phyloP scores from a whole-genome alignment of 2,113 vertebrate genomes.

The Pardalotus punctatus region DNA sequence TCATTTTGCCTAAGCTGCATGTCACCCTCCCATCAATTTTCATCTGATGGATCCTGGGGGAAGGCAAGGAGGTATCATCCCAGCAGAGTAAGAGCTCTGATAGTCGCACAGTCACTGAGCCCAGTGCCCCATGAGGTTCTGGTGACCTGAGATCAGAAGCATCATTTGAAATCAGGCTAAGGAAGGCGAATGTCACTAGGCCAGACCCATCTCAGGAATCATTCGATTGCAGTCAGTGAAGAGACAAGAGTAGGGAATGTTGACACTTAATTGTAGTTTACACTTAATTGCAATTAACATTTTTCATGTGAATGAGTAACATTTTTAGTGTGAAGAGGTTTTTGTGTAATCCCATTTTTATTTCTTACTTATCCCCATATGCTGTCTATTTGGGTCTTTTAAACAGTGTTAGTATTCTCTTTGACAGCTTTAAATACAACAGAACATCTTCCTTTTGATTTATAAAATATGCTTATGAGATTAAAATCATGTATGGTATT shows the following conservation, averaged over 20 bases:
- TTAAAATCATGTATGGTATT: neutral
- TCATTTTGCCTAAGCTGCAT: neutral
- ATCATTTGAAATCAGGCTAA: neutral
- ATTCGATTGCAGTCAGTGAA: neutral
- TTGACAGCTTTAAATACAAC: conserved; percentile 10
- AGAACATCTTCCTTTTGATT: conserved; percentile 27
- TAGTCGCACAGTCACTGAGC: neutral
- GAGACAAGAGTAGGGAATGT: neutral
- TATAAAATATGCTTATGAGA: conserved; percentile 51
- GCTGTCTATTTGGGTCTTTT: conserved; percentile 16
- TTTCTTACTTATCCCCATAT: neutral
- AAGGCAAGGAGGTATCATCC: neutral
- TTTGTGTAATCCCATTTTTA: conserved; percentile 3
- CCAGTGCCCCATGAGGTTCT: neutral
- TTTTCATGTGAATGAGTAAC: neutral
- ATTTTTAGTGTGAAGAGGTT: neutral
- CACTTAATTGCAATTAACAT: neutral
- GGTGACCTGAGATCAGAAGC: neutral
- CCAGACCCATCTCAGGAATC: neutral
- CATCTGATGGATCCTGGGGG: neutral
- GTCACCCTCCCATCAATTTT: neutral
- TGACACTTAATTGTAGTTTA: neutral
- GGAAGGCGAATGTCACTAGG: neutral
- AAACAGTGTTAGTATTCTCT: conserved; percentile 38
- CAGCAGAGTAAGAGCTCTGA: neutral